Base-by-base conservation (phyloP, 2,797 vertebrate genomes). In the Philypnodon macrostomus region DNA sequence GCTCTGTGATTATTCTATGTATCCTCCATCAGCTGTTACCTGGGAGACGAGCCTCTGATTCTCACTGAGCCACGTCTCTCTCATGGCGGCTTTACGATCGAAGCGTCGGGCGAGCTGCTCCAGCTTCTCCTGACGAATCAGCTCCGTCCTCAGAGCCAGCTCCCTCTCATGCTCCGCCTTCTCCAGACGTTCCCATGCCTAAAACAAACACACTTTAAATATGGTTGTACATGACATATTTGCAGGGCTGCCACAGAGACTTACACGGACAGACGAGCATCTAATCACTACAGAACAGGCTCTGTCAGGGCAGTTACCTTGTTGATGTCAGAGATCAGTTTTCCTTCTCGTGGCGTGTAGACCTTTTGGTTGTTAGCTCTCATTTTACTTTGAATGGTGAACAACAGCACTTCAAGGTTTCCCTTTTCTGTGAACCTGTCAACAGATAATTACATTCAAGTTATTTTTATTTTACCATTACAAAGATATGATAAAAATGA, bases 151-250 rank as follows among this genome's bases (percentile, higher is more conserved):
- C 87, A 98, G 85, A 7, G 95, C 96, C 86, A 98, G 89, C 90
- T 98, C 96, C 29, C 96, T 86, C 84, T 98, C 96, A 0, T 98
- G 96, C 87, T 98, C 96, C 1, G 96, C 95, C 91, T 97, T 97
- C 91, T 98, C 96, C 90, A 98, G 93, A 80, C 96, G 90, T 90
- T 98, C 96, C 96, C 96, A 98, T 27, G 94, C 93, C 96, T 98
- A 1, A 16, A 51, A 59, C 57, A 46, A 37, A 46, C 18, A 2
- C 32, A 49, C 40, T n/a, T n/a, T n/a, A n/a, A n/a, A n/a, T n/a
- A n/a, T n/a, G n/a, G n/a, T n/a, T n/a, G n/a, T n/a, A n/a, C n/a
- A n/a, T n/a, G n/a, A n/a, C n/a, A n/a, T n/a, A n/a, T n/a, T n/a
- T n/a, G n/a, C n/a, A n/a, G n/a, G n/a, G n/a, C n/a, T n/a, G n/a